Conservation (phyloP, 2,888 invertebrate species). For the Neoscelio sp. region DNA sequence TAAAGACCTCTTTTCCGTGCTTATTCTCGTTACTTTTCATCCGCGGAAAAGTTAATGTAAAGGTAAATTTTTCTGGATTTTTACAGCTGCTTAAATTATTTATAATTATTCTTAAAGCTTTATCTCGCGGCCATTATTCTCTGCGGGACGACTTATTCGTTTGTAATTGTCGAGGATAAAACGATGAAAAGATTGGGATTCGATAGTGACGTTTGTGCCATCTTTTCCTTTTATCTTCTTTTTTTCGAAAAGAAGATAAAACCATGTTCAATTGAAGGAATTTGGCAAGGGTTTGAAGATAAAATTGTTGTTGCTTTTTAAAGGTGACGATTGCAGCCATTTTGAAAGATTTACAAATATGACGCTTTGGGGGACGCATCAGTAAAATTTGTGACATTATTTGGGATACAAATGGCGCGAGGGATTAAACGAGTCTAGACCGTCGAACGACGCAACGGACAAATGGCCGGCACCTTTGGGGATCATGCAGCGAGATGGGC, state of each 20-base stretch:
- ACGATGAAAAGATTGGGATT: too few relatives aligned
- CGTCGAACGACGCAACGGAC: constrained; percentile 43
- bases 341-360: constrained; percentile 30
- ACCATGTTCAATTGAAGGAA: too few relatives aligned
- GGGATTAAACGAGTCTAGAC: constrained; percentile 32
- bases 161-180: too few relatives aligned
- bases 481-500: constrained; percentile 53
- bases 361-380: background rate
- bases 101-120: too few relatives aligned
- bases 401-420: constrained; percentile 27
- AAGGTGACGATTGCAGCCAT: constrained; percentile 54
- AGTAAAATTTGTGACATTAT: constrained; percentile 28
- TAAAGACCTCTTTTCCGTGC: too few relatives aligned
- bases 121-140: too few relatives aligned
- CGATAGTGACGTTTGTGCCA: too few relatives aligned
- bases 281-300: constrained; percentile 21
- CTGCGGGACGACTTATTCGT: too few relatives aligned
- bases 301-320: constrained; percentile 37
- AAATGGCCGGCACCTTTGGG: constrained; percentile 56
- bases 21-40: too few relatives aligned
- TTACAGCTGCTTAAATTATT: too few relatives aligned
- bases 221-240: too few relatives aligned
- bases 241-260: background rate
- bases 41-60: too few relatives aligned
- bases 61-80: background rate